Base-by-base conservation (phyloP, 2,113 vertebrate species). In the Cyrtonyx montezumae region DNA sequence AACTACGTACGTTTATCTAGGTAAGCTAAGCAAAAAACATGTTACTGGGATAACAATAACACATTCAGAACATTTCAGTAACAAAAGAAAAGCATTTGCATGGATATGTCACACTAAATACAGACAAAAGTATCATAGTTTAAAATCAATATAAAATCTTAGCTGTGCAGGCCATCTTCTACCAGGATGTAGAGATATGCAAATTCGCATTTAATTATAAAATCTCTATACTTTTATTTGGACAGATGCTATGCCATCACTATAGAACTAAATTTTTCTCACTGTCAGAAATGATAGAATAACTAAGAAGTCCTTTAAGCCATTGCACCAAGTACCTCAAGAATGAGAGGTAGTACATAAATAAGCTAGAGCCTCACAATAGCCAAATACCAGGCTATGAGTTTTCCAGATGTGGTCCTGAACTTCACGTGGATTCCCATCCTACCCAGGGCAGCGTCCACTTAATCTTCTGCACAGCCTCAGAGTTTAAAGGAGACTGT, bases 91-190 rank as follows among this genome's bases (percentile, higher is more conserved):
- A 67, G 76, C 25, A 62, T 69, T 70, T 70, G 32, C 49, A 84
- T 69, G 78, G 42, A 34, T 92, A 66, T 66, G 59, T 32, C 78
- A 88, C n/a, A 73, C 58, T 88, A 62, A 82, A 2, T 82, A 55
- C 49, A 89, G 92, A 92, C 70, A 91, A 77, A 45, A 84, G 94
- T 81, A 93, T 56, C 19, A 66, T 32, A 51, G 28, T 26, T 19
- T 42, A 58, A 62, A 69, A 93, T 88, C 84, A 77, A 91, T 91
- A 77, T 11, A 76, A 88, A 89, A 91, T 55, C 23, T 58, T 94
- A 89, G 58, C 58, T 0, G 0, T 16, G 65, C 34, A 75, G 45
- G n/a, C 3, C 21, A 0, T 69, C 74, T 89, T 77, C 61, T 56
- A 81, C 15, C 30, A 74, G 69, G 15, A 32, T 14, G n/a, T 30